Evolutionary conservation across 2,888 invertebrate species (phyloP).

Genomic region (Cheilosia grossa): DNA sequence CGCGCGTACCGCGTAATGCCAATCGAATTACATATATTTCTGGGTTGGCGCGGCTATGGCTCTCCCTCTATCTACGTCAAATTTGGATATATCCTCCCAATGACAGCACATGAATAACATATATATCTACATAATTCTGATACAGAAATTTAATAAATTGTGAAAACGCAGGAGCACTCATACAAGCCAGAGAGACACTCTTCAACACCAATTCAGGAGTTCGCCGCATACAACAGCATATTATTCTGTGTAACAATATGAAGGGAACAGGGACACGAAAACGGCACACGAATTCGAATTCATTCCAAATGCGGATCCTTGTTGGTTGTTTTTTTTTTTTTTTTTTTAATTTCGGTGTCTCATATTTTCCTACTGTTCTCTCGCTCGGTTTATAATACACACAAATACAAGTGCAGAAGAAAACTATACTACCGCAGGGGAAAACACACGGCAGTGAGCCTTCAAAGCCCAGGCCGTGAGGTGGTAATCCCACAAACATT

Average conservation of each 20-base stretch:
- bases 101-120: slow-evolving; percentile 10
- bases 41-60: background rate
- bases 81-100: slow-evolving; percentile 1
- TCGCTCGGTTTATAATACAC: slow-evolving; percentile 57
- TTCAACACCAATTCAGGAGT: slow-evolving; percentile 67
- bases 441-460: slow-evolving; percentile 29
- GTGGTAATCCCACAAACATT: slow-evolving; percentile 53
- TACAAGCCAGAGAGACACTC: slow-evolving; percentile 58
- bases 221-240: slow-evolving; percentile 62
- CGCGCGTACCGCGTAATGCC: slow-evolving; percentile 6
- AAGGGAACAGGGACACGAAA: slow-evolving; percentile 50
- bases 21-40: slow-evolving; percentile 40
- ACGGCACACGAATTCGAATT: slow-evolving; percentile 64
- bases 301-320: slow-evolving; percentile 64
- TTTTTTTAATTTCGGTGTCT: slow-evolving; percentile 50
- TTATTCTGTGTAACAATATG: slow-evolving; percentile 61
- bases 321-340: slow-evolving; percentile 20
- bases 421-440: slow-evolving; percentile 71
- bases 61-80: background rate
- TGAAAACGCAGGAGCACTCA: slow-evolving; percentile 60
- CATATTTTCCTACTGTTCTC: slow-evolving; percentile 62
- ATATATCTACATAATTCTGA: slow-evolving; percentile 19
- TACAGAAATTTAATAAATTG: slow-evolving; percentile 66
- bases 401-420: slow-evolving; percentile 56
- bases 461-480: slow-evolving; percentile 20